phyloP scores from a whole-genome alignment of 2,113 vertebrate genomes.

The Silurus meridionalis region DNA sequence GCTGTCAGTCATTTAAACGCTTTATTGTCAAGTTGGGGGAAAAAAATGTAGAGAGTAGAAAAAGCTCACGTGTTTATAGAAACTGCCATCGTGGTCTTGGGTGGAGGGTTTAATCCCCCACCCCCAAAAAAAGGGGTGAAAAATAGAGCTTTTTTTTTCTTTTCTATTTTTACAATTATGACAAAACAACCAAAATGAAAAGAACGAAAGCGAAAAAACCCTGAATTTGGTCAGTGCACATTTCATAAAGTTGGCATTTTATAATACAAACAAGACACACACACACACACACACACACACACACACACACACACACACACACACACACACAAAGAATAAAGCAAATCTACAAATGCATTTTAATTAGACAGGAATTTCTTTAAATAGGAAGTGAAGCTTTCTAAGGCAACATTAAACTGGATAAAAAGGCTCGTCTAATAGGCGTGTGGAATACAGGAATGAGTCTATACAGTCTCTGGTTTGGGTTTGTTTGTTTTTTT shows the following conservation, averaged over 20 bases:
- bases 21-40: slow-evolving; percentile 65
- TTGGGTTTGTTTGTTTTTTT: slow-evolving; percentile 60
- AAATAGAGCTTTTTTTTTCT: slow-evolving; percentile 10
- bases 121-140: slow-evolving; percentile 45
- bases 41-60: slow-evolving; percentile 60
- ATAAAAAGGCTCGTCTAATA: slow-evolving; percentile 71
- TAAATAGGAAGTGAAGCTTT: slow-evolving; percentile 74
- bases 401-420: slow-evolving; percentile 76
- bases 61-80: slow-evolving; percentile 60
- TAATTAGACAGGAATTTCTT: slow-evolving; percentile 65
- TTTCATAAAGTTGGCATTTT: slow-evolving; percentile 57
- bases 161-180: background rate
- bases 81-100: slow-evolving; percentile 30
- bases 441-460: slow-evolving; percentile 71
- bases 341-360: slow-evolving; percentile 66
- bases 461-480: slow-evolving; percentile 67
- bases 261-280: slow-evolving; percentile 61
- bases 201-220: slow-evolving; percentile 55
- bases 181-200: slow-evolving; percentile 47
- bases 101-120: slow-evolving; percentile 4
- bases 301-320: slow-evolving; percentile 46
- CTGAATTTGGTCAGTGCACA: slow-evolving; percentile 70
- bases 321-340: slow-evolving; percentile 51
- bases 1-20: slow-evolving; percentile 49
- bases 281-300: no score